Evolutionary conservation across 1,140 invertebrate genomes (phyloP), one percentile per base, ranked within the genome.

Genomic region (Lasaia peninsularis): DNA sequence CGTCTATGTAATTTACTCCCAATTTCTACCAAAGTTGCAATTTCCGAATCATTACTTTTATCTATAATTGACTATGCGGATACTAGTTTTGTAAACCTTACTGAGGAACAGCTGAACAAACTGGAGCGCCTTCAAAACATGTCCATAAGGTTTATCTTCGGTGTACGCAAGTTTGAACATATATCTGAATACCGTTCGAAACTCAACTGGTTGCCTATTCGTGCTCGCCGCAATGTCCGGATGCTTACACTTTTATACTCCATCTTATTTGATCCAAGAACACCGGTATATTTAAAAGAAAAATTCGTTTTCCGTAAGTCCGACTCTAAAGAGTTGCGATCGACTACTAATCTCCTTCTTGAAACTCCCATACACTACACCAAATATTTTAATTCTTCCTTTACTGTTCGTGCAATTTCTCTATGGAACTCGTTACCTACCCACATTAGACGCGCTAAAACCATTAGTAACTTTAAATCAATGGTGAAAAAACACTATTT

Each of bases 311-410:
- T 51, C 31, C 21, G 49, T 3, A 18, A 51, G 24, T 31, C 0
- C 1, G 20, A 51, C 21, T 31, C 9, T 14, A 51, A 51, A 51
- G 49, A 51, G 10, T 31, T 51, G 31, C 49, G 49, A 11, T 51
- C 49, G 0, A 24, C 10, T 31, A 31, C 31, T 31, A 28, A 28
- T 31, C 12, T 51, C 11, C 49, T 51, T 11, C 49, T 51, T 3
- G 21, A 51, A 31, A 2, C 31, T n/a, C 49, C 49, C 2, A 28
- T 51, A 11, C 49, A 51, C 49, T 20, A 31, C 24, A 51, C 20
- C 31, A 51, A 51, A 14, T 51, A 51, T n/a, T 31, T 51, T 31
- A 51, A 51, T 51, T 51, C 49, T 24, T 51, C 49, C 12, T 51
- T 51, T 48, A 18, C 16, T 48, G 16, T 48, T 2, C 2, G 16